Evolutionary conservation across 1,140 invertebrate genomes (phyloP).

Genomic region (Hirudo medicinalis): DNA sequence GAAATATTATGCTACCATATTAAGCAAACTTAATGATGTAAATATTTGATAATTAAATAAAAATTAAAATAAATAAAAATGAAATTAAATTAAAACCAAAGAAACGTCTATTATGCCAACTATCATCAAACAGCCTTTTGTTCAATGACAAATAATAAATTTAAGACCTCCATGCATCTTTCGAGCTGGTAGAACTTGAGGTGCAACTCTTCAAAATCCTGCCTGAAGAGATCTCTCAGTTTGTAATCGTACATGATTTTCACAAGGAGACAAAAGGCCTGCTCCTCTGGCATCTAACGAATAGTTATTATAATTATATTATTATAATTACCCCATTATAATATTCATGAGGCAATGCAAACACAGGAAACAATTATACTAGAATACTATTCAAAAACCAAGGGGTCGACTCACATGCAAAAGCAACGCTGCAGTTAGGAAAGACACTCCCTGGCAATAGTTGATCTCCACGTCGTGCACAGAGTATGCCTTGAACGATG

Average conservation of each 20-base stretch:
- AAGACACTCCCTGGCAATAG: constrained; percentile 96
- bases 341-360: too few relatives aligned
- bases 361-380: background rate
- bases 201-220: constrained; percentile 89
- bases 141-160: too few relatives aligned
- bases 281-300: constrained; percentile 92
- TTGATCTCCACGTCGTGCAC: constrained; percentile 92
- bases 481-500: constrained; percentile 63
- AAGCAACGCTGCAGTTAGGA: constrained; percentile 82
- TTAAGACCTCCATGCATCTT: constrained; percentile 68
- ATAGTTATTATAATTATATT: background rate
- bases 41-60: too few relatives aligned
- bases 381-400: background rate
- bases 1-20: too few relatives aligned
- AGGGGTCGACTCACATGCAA: constrained; percentile 62
- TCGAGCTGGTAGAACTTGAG: constrained; percentile 91
- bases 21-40: too few relatives aligned
- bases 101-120: too few relatives aligned
- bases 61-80: too few relatives aligned
- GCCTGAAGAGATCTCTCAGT: constrained; percentile 82
- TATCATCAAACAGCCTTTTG: too few relatives aligned
- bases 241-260: constrained; percentile 94
- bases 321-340: too few relatives aligned
- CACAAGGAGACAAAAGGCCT: constrained; percentile 90
- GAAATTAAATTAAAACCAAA: too few relatives aligned